Base-by-base conservation (phyloP, 2,888 invertebrate genomes). In the Drosophila falleni region DNA sequence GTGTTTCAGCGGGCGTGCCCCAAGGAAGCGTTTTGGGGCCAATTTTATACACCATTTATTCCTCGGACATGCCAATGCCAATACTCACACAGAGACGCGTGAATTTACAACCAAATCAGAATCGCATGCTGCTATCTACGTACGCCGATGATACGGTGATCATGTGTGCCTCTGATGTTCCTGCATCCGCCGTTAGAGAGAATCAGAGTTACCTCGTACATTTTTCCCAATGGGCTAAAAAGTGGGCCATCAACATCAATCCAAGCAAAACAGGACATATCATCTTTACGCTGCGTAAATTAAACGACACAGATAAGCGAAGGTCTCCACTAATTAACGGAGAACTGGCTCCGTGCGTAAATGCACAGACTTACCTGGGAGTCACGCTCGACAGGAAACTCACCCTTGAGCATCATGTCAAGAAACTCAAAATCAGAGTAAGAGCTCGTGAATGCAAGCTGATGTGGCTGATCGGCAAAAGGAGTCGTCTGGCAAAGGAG, bases 11-110 rank as follows among this genome's bases (percentile, higher is more conserved):
- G 8, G 69, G 69, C 0, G 69, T 69, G 0, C 69, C 69, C 0
- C 69, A 65, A 10, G 65, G 69, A 0, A 59, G 69, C 1, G 64
- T 64, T 0, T 26, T 64, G 0, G 69, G 69, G 0, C 65, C 69
- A 0, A 44, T 69, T 1, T 23, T 69, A 0, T 69, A 69, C 2
- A 65, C 49, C 0, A 49, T 64, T 0, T 69, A 37, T 5, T 19
- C 69, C 0, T 64, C 69, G 0, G 69, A 64, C 2, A 64, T 69
- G 51, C 58, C 64, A 1, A 26, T 47, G 9, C 58, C 58, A 9
- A 35, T 35, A 35, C 13, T 35, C 3, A 35, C 35, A 35, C 35
- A 35, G 5, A 35, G 35, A 13, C 35, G 13, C 13, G 5, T 13
- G 13, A 5, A 35, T 35, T 13, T 35, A 3, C 15, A 11, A 3